Percentiles rank a stretch among this genome's conserved stretches.
Evolutionary conservation across 2,797 vertebrate genomes (phyloP).

Genomic region (Galago senegalensis): DNA sequence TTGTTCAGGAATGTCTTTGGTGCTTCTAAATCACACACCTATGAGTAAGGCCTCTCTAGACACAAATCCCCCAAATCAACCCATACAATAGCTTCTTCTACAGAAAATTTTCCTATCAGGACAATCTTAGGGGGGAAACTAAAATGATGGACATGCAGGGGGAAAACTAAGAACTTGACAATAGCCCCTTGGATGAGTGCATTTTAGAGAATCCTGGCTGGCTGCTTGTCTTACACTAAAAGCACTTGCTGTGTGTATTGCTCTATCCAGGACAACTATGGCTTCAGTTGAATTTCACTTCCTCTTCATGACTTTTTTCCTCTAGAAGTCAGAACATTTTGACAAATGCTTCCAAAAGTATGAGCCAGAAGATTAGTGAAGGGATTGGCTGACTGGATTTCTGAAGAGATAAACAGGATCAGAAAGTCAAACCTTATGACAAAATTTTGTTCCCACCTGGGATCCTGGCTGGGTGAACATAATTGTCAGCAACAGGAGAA

Average conservation of each 20-base stretch:
- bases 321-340: conserved; percentile 26
- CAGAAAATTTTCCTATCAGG: not conserved
- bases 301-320: conserved; percentile 17
- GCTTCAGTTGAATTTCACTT: not conserved
- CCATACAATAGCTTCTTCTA: not conserved
- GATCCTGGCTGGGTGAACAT: not conserved
- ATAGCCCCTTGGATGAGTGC: not conserved
- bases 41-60: not conserved
- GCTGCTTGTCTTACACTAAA: not conserved
- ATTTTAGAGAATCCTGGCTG: not conserved
- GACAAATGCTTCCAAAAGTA: conserved; percentile 4
- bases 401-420: not conserved
- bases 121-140: not conserved
- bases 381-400: not conserved
- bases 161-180: not conserved
- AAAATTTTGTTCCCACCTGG: not conserved
- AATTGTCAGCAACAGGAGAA: not conserved
- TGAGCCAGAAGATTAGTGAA: not conserved
- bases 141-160: not conserved
- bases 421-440: conserved; percentile 3
- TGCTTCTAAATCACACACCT: not conserved
- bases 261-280: not conserved
- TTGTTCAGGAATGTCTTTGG: not conserved
- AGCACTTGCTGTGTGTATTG: not conserved
- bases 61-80: not conserved